Conservation (phyloP, 2,797 vertebrate genomes). For the Typhlichthys subterraneus region DNA sequence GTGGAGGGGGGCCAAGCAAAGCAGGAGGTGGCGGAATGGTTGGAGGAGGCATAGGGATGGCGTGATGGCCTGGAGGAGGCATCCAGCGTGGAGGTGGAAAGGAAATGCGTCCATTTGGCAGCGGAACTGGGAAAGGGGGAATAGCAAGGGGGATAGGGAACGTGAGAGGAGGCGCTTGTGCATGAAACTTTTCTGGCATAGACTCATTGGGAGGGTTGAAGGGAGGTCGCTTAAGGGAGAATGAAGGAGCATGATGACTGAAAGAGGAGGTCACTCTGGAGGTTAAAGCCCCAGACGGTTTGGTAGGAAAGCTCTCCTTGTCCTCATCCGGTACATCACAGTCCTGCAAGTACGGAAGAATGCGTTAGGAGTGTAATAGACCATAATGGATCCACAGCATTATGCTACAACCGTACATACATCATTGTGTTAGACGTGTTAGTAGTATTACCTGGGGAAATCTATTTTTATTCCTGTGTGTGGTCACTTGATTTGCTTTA, state of each 20-base stretch:
- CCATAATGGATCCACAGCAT: neutral
- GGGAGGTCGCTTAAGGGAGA: slow-evolving; percentile 70
- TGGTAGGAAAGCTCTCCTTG: slow-evolving; percentile 82
- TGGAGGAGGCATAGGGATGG: slow-evolving; percentile 80
- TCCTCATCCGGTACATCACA: slow-evolving; percentile 82
- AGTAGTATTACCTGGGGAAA: slow-evolving; percentile 47
- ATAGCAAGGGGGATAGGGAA: slow-evolving; percentile 39
- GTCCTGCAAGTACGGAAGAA: slow-evolving; percentile 69
- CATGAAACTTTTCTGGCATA: slow-evolving; percentile 18
- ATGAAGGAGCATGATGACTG: slow-evolving; percentile 72
- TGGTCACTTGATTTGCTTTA: slow-evolving; percentile 70
- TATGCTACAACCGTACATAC: neutral
- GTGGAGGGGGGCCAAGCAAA: slow-evolving; percentile 80
- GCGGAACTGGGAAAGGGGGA: slow-evolving; percentile 54
- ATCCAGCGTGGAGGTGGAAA: slow-evolving; percentile 77
- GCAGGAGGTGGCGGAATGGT: slow-evolving; percentile 67
- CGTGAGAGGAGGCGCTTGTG: slow-evolving; percentile 30
- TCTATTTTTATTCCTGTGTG: slow-evolving; percentile 72
- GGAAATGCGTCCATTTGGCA: slow-evolving; percentile 66
- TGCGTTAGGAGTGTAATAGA: neutral
- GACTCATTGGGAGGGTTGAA: slow-evolving; percentile 65
- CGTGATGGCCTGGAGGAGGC: slow-evolving; percentile 73
- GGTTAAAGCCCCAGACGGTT: slow-evolving; percentile 76
- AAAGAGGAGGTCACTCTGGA: slow-evolving; percentile 72
- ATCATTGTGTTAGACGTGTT: neutral